Evolutionary conservation across 2,113 vertebrate species (phyloP).

Genomic region (Heterocephalus glaber): DNA sequence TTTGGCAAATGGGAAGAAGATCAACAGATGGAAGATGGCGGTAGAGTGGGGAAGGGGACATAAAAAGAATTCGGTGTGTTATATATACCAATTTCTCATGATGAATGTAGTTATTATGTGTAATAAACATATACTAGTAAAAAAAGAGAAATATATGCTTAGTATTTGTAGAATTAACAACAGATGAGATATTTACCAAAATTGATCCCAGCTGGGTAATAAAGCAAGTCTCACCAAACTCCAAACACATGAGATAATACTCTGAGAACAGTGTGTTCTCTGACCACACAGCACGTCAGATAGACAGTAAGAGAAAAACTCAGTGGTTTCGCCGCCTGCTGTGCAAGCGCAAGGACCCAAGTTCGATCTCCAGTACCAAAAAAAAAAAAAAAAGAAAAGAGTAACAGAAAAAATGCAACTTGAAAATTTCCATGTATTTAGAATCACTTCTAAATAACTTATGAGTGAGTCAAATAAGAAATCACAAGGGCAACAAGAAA

Average conservation of each 20-base stretch:
- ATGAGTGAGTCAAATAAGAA: background rate
- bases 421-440: background rate
- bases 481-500: background rate
- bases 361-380: too few relatives aligned
- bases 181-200: background rate
- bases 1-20: background rate
- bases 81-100: background rate
- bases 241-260: background rate
- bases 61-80: background rate
- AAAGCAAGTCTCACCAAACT: background rate
- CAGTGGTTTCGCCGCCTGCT: too few relatives aligned
- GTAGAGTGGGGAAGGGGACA: background rate
- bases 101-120: background rate
- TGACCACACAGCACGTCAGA: background rate
- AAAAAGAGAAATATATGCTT: background rate
- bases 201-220: background rate
- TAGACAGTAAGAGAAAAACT: too few relatives aligned
- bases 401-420: background rate
- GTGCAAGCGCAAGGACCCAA: too few relatives aligned
- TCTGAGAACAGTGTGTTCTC: background rate
- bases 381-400: too few relatives aligned
- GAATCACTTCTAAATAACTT: background rate
- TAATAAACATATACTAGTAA: background rate
- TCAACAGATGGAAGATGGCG: background rate
- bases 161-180: background rate